Base-by-base conservation (phyloP, 2,888 invertebrate genomes). In the Gnatocerus cornutus region DNA sequence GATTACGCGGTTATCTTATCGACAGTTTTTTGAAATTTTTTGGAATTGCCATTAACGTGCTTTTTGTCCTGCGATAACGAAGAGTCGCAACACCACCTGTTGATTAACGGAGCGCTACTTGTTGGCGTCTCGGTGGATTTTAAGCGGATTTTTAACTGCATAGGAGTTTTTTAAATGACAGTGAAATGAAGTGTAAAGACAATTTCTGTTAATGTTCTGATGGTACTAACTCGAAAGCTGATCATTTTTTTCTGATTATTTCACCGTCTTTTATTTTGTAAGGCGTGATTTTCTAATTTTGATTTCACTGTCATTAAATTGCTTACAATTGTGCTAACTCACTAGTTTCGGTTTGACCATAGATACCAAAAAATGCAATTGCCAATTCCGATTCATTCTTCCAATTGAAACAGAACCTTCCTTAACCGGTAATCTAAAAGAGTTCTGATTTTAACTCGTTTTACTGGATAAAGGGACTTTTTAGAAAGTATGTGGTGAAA, bases 51-150 rank as follows among this genome's bases (percentile, higher is more conserved):
- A 58, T 43, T 43, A 58, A 45, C 12, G 16, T 10, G 45, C 21
- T 37, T 52, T 50, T 64, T 53, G 30, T 33, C 45, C 16, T 45
- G 64, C 43, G 64, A 64, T 64, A 64, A 64, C 55, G 33, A 12
- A 12, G 30, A 50, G 10, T 9, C 21, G 41, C 63, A 63, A 10
- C 52, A 27, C 56, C 65, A 65, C 65, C 65, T 65, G 65, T 65
- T 65, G 65, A 64, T 55, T 45, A 14, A 29, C 29, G 27, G 37
- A 46, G 29, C 48, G 29, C 48, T 50, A 9, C 48, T 50, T 27
- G 12, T 50, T 27, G n/a, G 14, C 16, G 16, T 46, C 8, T 7
- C 16, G 5, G 9, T 9, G 13, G 16, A 14, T 16, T 16, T 46
- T 13, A 10, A 10, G 1, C 10, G 33, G 33, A 7, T 33, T 33